Percentiles rank a stretch among this genome's conserved stretches.
phyloP scores from a whole-genome alignment of 2,797 vertebrate genomes.

The Phrynocephalus guinanensis region DNA sequence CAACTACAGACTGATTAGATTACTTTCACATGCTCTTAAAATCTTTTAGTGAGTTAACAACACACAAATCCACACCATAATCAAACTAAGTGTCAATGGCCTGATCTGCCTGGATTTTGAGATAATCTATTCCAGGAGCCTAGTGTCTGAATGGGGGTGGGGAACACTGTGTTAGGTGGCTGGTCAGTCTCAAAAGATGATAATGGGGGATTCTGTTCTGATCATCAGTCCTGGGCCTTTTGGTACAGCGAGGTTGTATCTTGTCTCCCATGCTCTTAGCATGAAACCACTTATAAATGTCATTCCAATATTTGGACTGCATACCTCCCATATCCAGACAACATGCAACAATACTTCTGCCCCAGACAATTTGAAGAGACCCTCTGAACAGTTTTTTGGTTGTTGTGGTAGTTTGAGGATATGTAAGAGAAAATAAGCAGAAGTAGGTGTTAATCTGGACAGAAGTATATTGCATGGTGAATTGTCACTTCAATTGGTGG shows the following conservation, averaged over 20 bases:
- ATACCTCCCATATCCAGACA: background rate
- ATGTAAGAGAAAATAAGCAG: too few species aligned
- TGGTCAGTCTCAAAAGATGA: background rate
- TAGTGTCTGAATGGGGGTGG: background rate
- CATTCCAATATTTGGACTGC: background rate
- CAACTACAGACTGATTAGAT: too few species aligned
- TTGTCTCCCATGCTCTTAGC: background rate
- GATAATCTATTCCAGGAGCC: background rate
- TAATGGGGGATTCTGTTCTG: background rate
- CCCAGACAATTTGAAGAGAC: background rate
- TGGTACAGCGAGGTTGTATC: background rate
- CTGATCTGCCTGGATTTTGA: background rate
- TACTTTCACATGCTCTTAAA: too few species aligned
- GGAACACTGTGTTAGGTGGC: background rate
- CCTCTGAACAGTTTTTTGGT: background rate
- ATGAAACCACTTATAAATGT: background rate
- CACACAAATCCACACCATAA: too few species aligned
- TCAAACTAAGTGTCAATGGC: too few species aligned
- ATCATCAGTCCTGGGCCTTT: background rate
- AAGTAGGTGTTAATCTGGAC: background rate
- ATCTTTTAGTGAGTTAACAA: too few species aligned
- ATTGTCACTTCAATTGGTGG: background rate
- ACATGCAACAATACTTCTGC: background rate
- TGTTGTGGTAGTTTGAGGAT: background rate
- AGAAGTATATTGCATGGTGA: background rate